Percentiles rank a stretch among this genome's conserved stretches.
Evolutionary conservation across 37 sponge, comb jelly and placozoan species (phyloP).

Genomic region (Agelas oroides): DNA sequence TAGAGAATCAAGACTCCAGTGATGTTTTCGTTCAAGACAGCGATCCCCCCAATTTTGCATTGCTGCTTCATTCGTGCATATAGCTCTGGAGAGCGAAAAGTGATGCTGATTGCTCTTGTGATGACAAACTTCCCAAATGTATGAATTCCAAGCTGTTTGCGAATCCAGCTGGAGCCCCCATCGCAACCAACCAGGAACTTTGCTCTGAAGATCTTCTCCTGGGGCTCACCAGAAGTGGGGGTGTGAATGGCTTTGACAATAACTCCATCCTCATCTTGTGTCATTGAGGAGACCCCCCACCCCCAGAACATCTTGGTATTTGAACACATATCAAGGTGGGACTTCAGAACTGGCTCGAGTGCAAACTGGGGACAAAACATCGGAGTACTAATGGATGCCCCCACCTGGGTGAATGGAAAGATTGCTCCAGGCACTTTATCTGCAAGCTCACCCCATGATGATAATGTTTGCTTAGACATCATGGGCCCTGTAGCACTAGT

Average conservation of each 20-base stretch:
- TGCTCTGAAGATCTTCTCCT: no score
- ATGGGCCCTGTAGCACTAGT: not conserved
- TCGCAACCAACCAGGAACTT: constrained; percentile 71
- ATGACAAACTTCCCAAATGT: constrained; percentile 63
- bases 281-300: no score
- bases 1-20: constrained; percentile 23
- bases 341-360: constrained; percentile 63
- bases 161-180: constrained; percentile 66
- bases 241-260: no score
- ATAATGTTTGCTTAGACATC: constrained; percentile 21
- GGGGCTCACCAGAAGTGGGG: no score
- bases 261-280: no score
- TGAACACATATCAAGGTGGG: constrained; percentile 63
- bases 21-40: constrained; percentile 8
- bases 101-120: no score
- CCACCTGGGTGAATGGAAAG: constrained; percentile 32
- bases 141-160: constrained; percentile 62
- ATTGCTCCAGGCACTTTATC: constrained; percentile 17
- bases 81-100: no score
- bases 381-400: constrained; percentile 15
- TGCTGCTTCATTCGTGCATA: no score
- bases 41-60: constrained; percentile 9
- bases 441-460: constrained; percentile 65
- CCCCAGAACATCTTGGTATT: no score
- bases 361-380: constrained; percentile 65